Evolutionary conservation across 1,140 invertebrate genomes (phyloP).

Genomic region (Phenacoccus solenopsis): DNA sequence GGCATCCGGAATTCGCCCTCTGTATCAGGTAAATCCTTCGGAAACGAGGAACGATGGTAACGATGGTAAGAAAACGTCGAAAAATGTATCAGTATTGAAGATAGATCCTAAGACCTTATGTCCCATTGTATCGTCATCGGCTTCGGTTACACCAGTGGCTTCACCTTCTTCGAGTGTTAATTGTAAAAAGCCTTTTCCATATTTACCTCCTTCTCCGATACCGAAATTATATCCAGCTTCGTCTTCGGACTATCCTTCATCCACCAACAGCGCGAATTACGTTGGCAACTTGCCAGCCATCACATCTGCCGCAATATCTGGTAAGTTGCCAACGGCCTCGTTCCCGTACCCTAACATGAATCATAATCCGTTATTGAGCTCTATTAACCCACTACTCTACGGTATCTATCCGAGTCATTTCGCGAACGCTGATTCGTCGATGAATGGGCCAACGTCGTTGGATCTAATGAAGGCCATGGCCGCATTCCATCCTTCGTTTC

Average conservation of each 20-base stretch:
- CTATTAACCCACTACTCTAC: conserved; percentile 20
- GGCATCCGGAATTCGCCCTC: conserved; percentile 26
- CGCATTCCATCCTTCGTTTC: conserved; percentile 28
- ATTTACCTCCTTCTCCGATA: conserved; percentile 18
- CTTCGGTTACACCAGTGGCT: neutral
- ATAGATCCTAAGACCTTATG: conserved; percentile 47
- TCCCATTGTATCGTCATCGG: conserved; percentile 33
- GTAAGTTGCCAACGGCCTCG: neutral
- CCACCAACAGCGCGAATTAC: neutral
- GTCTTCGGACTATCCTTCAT: conserved; percentile 16
- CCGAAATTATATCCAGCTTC: conserved; percentile 12
- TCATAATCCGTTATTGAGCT: conserved; percentile 22
- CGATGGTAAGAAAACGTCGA: conserved; percentile 19
- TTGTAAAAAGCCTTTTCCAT: neutral
- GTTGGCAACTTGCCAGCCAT: neutral
- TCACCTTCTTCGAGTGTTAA: neutral
- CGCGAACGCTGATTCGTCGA: neutral
- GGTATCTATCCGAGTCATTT: neutral
- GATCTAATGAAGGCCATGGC: conserved; percentile 29
- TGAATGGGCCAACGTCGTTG: neutral
- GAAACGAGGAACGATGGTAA: conserved; percentile 9
- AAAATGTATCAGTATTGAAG: conserved; percentile 36
- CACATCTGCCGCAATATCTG: neutral
- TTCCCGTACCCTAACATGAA: neutral
- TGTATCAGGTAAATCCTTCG: conserved; percentile 18